Base-by-base conservation (phyloP, 2,113 vertebrate species). In the Aythya baeri region DNA sequence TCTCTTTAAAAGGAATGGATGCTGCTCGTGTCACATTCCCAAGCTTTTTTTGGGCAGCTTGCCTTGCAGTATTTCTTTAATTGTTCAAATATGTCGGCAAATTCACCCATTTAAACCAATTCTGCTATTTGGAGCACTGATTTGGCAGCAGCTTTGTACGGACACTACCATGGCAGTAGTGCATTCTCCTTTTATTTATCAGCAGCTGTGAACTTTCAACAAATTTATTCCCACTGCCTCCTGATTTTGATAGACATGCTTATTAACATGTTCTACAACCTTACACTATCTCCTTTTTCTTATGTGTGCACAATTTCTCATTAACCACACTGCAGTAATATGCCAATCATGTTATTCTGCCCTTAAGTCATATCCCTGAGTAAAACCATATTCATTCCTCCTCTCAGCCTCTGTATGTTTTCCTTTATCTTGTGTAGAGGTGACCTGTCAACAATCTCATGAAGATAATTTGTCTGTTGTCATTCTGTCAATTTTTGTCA, bases 391-490 rank as follows among this genome's bases (percentile, higher is more conserved):
- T 13, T 67, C 11, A 15, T 61, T 57, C 41, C 57, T 62, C 50
- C 50, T 63, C 78, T 20, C 27, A 65, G 23, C 8, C 44, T 70
- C 23, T 17, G 54, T 49, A 50, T 49, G 21, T 67, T 85, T 49
- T 67, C 22, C 46, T 36, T 86, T 68, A 74, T 27, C 50, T 92
- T 25, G 13, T 25, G 46, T 49, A 85, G 71, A 72, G 44, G 78
- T 62, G 80, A 72, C 13, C 13, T 65, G 7, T 25, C n/a, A 63
- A 17, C 38, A 16, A 23, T 32, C 46, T 5, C 0, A 0, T 66
- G 46, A 66, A 46, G 55, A 14, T 31, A 32, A 86, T 13, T 75
- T 52, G 62, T 3, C 50, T 63, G 26, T 34, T 81, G 34, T 49
- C 46, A 4, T 49, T 49, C 18, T 22, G 81, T 44, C 50, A 66